phyloP scores from a whole-genome alignment of 2,113 vertebrate genomes.

The Pica pica region DNA sequence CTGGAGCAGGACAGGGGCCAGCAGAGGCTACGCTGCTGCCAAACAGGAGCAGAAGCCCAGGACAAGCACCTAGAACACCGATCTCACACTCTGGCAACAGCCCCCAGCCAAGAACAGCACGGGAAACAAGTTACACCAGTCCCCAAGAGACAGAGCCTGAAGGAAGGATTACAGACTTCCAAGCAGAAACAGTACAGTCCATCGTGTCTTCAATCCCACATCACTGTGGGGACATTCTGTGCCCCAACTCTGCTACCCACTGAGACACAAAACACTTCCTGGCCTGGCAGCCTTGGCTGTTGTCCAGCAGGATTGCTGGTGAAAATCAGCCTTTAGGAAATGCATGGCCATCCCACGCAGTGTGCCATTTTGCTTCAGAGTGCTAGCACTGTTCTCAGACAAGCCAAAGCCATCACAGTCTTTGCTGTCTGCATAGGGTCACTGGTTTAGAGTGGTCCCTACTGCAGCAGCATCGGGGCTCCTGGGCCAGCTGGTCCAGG shows the following conservation, averaged over 20 bases:
- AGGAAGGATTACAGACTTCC: neutral
- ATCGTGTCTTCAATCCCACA: neutral
- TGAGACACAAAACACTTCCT: neutral
- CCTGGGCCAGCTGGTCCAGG: neutral
- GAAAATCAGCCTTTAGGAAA: neutral
- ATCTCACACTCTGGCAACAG: neutral
- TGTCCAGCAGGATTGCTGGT: neutral
- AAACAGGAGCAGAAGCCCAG: neutral
- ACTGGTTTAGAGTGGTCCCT: neutral
- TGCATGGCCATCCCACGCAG: accelerated
- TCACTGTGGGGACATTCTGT: neutral
- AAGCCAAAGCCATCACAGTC: neutral
- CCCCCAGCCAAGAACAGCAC: accelerated
- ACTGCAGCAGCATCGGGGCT: neutral
- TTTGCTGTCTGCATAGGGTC: neutral
- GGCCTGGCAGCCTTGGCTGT: neutral
- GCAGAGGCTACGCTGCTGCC: neutral
- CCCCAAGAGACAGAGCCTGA: neutral
- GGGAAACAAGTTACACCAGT: neutral
- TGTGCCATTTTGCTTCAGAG: neutral
- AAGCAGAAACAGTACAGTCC: neutral
- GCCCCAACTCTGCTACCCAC: neutral
- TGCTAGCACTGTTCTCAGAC: neutral
- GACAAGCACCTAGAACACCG: neutral
- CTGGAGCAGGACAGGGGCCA: neutral